phyloP scores from a whole-genome alignment of 2,888 invertebrate genomes.

The Spatulosminthurus flaviceps region DNA sequence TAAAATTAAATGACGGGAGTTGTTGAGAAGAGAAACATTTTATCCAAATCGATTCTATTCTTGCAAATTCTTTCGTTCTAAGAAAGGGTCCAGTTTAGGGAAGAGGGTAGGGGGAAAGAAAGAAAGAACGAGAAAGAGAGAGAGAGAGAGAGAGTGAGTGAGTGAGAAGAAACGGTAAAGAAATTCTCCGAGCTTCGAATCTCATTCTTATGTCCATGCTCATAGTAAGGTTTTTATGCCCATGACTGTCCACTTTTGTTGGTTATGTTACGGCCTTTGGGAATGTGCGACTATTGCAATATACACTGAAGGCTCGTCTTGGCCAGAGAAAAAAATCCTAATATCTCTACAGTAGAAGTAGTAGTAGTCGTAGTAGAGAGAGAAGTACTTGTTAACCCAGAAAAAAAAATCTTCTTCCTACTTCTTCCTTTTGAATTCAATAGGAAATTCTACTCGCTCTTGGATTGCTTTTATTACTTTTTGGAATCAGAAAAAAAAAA shows the following conservation, averaged over 20 bases:
- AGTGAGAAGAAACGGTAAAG: not conserved
- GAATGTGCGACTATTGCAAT: not conserved
- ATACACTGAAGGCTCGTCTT: not conserved
- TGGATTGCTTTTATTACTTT: conserved; percentile 25
- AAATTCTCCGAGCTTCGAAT: not conserved
- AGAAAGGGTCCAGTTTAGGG: not conserved
- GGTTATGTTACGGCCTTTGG: conserved; percentile 27
- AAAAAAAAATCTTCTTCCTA: no score
- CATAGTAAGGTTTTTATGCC: conserved; percentile 18
- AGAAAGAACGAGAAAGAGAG: no score
- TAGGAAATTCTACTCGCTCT: not conserved
- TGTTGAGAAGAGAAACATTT: conserved; percentile 22
- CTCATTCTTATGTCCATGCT: conserved; percentile 9
- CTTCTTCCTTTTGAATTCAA: conserved; percentile 18
- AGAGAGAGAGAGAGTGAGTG: not conserved
- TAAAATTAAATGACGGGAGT: conserved; percentile 15
- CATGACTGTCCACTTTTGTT: conserved; percentile 23
- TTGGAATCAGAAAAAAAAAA: not conserved
- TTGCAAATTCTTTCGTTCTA: not conserved
- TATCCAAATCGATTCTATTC: not conserved
- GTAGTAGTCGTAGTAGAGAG: no score
- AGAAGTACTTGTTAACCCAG: not conserved
- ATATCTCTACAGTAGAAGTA: no score
- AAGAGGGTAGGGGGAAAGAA: conserved; percentile 18
- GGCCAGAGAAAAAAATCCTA: not conserved